A percentile compares a stretch with the other conserved stretches of the same genome.
These are phyloP conservation scores for Poecilobothrus nobilitatus DNA, from an alignment of 2,888 invertebrate species.

Conservation along the genomic window DNA sequence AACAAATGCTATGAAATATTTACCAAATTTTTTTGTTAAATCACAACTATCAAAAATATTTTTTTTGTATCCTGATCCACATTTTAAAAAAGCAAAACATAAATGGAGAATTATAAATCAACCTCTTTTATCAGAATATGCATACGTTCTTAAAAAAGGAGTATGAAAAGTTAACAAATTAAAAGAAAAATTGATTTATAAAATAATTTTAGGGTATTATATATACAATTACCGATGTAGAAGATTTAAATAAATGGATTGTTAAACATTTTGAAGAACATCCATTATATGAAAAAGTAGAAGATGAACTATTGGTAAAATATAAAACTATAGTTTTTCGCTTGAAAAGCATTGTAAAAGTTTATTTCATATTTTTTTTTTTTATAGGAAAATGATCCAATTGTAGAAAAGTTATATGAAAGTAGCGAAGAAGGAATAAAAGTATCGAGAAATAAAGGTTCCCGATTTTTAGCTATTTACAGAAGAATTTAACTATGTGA, in stretches of 20 bases:
- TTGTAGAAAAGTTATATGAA: constrained; percentile 81
- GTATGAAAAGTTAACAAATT: constrained; percentile 45
- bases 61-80: constrained; percentile 97
- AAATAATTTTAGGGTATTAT: constrained; percentile 62
- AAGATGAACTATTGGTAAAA: constrained; percentile 65
- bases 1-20: constrained; percentile 98
- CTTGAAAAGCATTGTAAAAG: background rate
- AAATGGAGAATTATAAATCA: constrained; percentile 98
- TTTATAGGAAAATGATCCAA: constrained; percentile 63
- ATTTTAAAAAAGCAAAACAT: constrained; percentile 97
- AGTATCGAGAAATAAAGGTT: constrained; percentile 89
- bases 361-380: constrained; percentile 2
- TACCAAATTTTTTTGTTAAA: constrained; percentile 93
- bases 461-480: constrained; percentile 88
- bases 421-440: constrained; percentile 98
- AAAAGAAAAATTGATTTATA: background rate
- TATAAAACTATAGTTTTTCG: too few relatives aligned
- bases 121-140: constrained; percentile 90
- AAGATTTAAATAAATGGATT: constrained; percentile 97
- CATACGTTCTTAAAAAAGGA: constrained; percentile 77
- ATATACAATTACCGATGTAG: constrained; percentile 96
- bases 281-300: constrained; percentile 73
- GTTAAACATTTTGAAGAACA: constrained; percentile 81
- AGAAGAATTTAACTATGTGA: constrained; percentile 47
- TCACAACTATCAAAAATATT: constrained; percentile 96